Evolutionary conservation across 2,888 invertebrate genomes (phyloP), one percentile per base, ranked within the genome.

Genomic region (Plusia festucae): DNA sequence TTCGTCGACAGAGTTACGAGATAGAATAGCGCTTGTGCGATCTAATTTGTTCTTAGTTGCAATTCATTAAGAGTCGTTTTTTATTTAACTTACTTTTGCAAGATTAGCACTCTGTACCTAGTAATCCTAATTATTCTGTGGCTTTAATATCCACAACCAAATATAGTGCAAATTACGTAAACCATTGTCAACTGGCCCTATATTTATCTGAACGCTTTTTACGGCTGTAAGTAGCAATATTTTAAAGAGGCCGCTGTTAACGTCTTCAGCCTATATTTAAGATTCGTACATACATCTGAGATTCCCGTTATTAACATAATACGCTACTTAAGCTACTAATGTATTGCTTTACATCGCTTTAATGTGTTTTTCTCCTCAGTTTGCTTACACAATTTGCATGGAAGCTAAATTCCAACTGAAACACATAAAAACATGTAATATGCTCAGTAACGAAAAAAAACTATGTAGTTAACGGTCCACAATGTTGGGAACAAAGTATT

Each of bases 391-490:
- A 55, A 73, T 73, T 70, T 70, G 76, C 70, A 72, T 63, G 49
- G 53, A 54, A 53, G 40, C 74, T 74, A 69, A 72, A 69, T 69
- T 46, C 58, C 49, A 59, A 34, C 67, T 54, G 67, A 44, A 59
- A 51, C 51, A 60, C 70, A 74, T 60, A 75, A 60, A 61, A 72
- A 72, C 70, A 57, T n/a, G 69, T 63, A 56, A 57, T 60, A 75
- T 46, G 60, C 60, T 60, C 46, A 53, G 75, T 51, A 59, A 69
- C 74, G 74, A 72, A 69, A 69, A n/a, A 70, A 72, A 72, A 69
- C 13, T 58, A 49, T 57, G 30, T 11, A 74, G 22, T 69, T 70
- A 75, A 63, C 64, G 53, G 51, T 60, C 27, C 56, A 30, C 34
- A 55, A 34, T 58, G 59, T 44, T 40, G 44, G 16, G 34, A 22